Conservation (phyloP, 2,113 vertebrate species). For the Aptenodytes patagonicus region DNA sequence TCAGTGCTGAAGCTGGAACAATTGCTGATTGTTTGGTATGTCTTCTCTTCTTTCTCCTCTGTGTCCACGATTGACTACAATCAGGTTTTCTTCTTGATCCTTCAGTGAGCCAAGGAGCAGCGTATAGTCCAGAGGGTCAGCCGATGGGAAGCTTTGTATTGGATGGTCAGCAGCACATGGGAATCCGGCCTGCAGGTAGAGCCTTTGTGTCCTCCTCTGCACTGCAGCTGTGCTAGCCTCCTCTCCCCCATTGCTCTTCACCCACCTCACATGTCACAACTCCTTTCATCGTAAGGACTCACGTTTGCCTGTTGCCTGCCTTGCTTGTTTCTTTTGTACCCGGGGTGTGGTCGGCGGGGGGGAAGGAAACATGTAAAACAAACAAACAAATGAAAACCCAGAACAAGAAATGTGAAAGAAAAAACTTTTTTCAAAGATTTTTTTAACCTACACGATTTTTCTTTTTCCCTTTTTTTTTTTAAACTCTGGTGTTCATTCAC, state of each 20-base stretch:
- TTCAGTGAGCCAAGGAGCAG: conserved; percentile 99
- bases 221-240: conserved; percentile 10
- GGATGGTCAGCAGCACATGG: conserved; percentile 99
- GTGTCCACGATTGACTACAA: conserved; percentile 99
- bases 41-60: conserved; percentile 96
- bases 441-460: conserved; percentile 39
- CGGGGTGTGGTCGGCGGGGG: neutral
- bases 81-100: conserved; percentile 99
- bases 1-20: conserved; percentile 91
- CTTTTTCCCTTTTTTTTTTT: neutral
- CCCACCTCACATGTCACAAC: conserved; percentile 28
- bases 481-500: conserved; percentile 44
- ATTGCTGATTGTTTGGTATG: conserved; percentile 98
- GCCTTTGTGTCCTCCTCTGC: neutral
- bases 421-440: neutral
- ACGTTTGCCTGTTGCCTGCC: conserved; percentile 68
- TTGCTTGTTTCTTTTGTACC: conserved; percentile 65
- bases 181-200: conserved; percentile 98
- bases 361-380: conserved; percentile 4
- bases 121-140: conserved; percentile 99
- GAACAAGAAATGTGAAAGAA: neutral
- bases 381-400: neutral
- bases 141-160: conserved; percentile 99
- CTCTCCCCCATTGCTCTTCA: conserved; percentile 6
- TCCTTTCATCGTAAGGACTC: conserved; percentile 20